phyloP scores from a whole-genome alignment of 2,888 invertebrate genomes.

The Tetanocera ferruginea region DNA sequence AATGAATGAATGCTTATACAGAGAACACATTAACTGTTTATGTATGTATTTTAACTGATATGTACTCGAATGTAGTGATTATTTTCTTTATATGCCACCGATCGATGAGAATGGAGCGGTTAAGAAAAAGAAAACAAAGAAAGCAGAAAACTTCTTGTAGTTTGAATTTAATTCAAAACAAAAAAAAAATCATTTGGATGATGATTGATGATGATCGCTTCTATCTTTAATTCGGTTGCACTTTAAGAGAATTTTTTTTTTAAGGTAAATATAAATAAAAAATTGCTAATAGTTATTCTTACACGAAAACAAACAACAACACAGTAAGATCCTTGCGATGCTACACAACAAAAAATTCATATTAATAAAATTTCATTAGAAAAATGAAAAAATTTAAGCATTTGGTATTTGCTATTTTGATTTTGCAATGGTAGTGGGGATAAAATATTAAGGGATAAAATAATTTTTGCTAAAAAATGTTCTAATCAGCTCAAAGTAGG shows the following conservation, averaged over 20 bases:
- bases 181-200: background rate
- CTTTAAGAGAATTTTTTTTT: too few species aligned
- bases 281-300: constrained; percentile 11
- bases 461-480: too few species aligned
- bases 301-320: background rate
- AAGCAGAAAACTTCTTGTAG: background rate
- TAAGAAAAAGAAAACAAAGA: background rate
- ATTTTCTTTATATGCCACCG: background rate
- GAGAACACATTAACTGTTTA: constrained; percentile 1
- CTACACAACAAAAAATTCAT: constrained; percentile 35
- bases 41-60: constrained; percentile 24
- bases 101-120: background rate
- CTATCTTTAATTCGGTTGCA: too few species aligned
- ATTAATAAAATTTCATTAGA: constrained; percentile 19
- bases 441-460: too few species aligned
- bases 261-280: constrained; percentile 7
- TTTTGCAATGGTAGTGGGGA: too few species aligned
- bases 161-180: background rate
- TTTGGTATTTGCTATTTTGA: too few species aligned
- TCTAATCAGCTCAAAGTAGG: too few species aligned
- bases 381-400: background rate
- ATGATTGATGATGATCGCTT: too few species aligned
- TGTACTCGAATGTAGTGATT: constrained; percentile 13
- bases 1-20: constrained; percentile 18
- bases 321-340: constrained; percentile 18